Evolutionary conservation across 2,888 invertebrate genomes (phyloP).

Genomic region (Macropis europaea): DNA sequence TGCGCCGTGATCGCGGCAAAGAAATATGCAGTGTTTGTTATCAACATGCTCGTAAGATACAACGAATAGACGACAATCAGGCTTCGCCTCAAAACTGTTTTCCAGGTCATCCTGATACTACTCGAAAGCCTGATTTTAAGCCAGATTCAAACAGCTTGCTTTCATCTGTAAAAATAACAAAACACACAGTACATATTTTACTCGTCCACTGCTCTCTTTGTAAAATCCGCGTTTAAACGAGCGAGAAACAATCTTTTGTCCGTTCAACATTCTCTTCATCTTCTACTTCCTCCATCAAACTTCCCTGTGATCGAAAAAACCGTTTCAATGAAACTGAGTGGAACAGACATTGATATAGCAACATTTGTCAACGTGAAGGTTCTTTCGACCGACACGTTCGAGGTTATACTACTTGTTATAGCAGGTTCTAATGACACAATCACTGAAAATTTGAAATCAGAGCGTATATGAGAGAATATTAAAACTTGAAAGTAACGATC

Average conservation of each 20-base stretch:
- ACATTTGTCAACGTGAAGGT: too few relatives aligned
- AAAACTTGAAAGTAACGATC: too few relatives aligned
- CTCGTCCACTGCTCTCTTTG: background rate
- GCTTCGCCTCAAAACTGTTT: background rate
- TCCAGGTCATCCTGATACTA: background rate
- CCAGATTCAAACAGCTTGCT: background rate
- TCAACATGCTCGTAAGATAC: background rate
- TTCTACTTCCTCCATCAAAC: too few relatives aligned
- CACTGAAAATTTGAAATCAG: background rate
- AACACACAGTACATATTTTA: background rate
- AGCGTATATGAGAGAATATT: background rate
- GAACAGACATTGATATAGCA: too few relatives aligned
- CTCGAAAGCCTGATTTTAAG: background rate
- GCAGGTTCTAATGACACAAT: background rate
- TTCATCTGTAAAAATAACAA: background rate
- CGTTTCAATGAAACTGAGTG: too few relatives aligned
- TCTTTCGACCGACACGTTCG: conserved; percentile 1
- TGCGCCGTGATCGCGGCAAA: too few relatives aligned
- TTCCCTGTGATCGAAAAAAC: too few relatives aligned
- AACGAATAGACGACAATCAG: background rate
- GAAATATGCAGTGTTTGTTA: too few relatives aligned
- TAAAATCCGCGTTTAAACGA: background rate
- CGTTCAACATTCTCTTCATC: too few relatives aligned
- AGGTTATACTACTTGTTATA: conserved; percentile 2
- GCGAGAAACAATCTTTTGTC: background rate